These are phyloP conservation scores for Marmota flaviventris DNA, from an alignment of 2,113 vertebrate species.

Conservation along the genomic window DNA sequence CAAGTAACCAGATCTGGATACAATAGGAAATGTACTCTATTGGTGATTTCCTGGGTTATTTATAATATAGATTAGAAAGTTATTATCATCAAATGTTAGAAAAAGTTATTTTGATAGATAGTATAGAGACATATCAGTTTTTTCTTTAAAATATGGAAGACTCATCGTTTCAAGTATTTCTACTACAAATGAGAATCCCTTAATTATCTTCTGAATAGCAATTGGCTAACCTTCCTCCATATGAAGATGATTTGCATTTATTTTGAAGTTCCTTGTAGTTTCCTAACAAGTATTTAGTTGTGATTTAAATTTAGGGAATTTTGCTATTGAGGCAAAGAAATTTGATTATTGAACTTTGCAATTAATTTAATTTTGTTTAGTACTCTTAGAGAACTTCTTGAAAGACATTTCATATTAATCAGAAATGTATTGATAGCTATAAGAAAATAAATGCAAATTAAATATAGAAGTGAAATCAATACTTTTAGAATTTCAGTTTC, in stretches of 20 bases:
- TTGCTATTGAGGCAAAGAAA: slow-evolving; percentile 33
- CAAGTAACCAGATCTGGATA: neutral
- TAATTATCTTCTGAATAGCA: slow-evolving; percentile 36
- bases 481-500: slow-evolving; percentile 25
- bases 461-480: neutral
- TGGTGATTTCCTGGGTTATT: slow-evolving; percentile 44
- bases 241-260: slow-evolving; percentile 47
- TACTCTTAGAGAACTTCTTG: slow-evolving; percentile 28
- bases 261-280: slow-evolving; percentile 31
- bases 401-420: slow-evolving; percentile 6
- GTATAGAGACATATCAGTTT: neutral
- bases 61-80: slow-evolving; percentile 56
- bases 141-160: neutral
- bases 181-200: neutral
- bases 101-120: slow-evolving; percentile 35
- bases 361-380: slow-evolving; percentile 19
- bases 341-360: neutral
- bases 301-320: slow-evolving; percentile 20
- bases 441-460: slow-evolving; percentile 33
- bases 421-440: slow-evolving; percentile 25
- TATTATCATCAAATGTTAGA: neutral
- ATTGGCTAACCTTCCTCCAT: neutral
- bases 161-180: neutral
- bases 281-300: neutral
- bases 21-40: neutral